A percentile compares a stretch with the other conserved stretches of the same genome.
These are phyloP conservation scores for Ganaspis sp. DNA, from an alignment of 1,140 invertebrate genomes.

Conservation along the genomic window DNA sequence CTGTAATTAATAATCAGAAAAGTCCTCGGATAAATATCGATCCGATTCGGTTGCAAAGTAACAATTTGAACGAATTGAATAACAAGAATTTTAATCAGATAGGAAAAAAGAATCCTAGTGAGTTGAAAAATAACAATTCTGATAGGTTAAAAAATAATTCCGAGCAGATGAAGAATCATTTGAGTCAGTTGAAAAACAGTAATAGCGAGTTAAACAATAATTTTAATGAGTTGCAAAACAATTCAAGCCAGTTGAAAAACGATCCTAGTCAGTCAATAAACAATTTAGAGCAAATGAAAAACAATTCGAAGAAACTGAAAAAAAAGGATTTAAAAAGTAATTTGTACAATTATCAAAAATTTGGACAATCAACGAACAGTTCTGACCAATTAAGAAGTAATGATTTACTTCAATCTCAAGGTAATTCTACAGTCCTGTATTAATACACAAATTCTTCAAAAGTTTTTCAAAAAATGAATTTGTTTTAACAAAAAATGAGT, in stretches of 20 bases:
- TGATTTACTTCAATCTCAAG: too few relatives aligned
- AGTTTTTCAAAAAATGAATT: too few relatives aligned
- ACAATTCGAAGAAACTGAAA: background rate
- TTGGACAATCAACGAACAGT: too few relatives aligned
- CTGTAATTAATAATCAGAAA: background rate
- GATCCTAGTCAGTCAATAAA: too few relatives aligned
- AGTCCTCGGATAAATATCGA: background rate
- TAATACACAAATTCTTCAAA: too few relatives aligned
- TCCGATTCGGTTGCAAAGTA: background rate
- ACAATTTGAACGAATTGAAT: too few relatives aligned
- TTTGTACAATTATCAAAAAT: background rate
- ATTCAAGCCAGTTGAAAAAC: background rate
- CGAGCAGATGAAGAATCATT: too few relatives aligned
- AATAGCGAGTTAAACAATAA: background rate
- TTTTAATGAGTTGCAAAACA: background rate
- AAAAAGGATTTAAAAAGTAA: background rate
- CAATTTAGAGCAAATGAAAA: too few relatives aligned
- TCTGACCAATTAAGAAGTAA: too few relatives aligned
- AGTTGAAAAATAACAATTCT: background rate
- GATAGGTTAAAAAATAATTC: too few relatives aligned
- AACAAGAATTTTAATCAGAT: background rate
- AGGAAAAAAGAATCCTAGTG: background rate
- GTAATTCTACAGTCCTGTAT: too few relatives aligned
- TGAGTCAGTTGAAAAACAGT: background rate
- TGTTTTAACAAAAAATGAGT: too few relatives aligned